phyloP scores from a whole-genome alignment of 2,888 invertebrate species.

The Mycalesis mineus region DNA sequence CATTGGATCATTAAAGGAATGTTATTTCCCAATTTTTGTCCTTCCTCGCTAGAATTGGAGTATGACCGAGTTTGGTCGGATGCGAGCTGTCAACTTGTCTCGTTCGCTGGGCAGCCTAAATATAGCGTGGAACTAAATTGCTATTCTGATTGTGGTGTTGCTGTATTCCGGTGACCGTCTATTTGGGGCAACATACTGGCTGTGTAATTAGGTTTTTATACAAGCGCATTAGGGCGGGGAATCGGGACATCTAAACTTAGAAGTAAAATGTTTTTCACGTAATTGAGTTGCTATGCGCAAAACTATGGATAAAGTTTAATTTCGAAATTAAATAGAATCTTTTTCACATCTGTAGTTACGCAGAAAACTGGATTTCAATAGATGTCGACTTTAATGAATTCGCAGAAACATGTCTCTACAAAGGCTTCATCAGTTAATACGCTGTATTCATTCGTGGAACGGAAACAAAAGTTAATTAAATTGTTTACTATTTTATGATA shows the following conservation, averaged over 20 bases:
- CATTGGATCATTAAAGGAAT: background rate
- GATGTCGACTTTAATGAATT: too few relatives aligned
- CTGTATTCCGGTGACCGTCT: background rate
- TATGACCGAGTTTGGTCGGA: slow-evolving; percentile 49
- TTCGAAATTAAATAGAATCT: too few relatives aligned
- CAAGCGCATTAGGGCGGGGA: background rate
- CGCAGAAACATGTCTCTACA: too few relatives aligned
- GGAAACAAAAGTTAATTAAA: too few relatives aligned
- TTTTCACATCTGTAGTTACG: too few relatives aligned
- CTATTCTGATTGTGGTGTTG: slow-evolving; percentile 8
- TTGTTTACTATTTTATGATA: too few relatives aligned
- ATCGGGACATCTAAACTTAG: background rate
- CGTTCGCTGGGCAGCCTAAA: slow-evolving; percentile 10
- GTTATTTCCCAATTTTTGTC: background rate
- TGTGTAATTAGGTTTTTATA: slow-evolving; percentile 1
- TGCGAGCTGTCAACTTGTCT: slow-evolving; percentile 17
- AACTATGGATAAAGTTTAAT: too few relatives aligned
- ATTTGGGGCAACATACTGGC: background rate
- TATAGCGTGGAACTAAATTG: slow-evolving; percentile 3
- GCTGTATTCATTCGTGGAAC: too few relatives aligned
- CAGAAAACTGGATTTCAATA: too few relatives aligned
- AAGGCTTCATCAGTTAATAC: too few relatives aligned
- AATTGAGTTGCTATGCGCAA: too few relatives aligned
- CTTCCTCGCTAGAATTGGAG: slow-evolving; percentile 49
- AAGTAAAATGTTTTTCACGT: background rate